These are phyloP conservation scores for Plumapathes pennacea DNA, from an alignment of 92 coral and sea anemone species.

Conservation along the genomic window DNA sequence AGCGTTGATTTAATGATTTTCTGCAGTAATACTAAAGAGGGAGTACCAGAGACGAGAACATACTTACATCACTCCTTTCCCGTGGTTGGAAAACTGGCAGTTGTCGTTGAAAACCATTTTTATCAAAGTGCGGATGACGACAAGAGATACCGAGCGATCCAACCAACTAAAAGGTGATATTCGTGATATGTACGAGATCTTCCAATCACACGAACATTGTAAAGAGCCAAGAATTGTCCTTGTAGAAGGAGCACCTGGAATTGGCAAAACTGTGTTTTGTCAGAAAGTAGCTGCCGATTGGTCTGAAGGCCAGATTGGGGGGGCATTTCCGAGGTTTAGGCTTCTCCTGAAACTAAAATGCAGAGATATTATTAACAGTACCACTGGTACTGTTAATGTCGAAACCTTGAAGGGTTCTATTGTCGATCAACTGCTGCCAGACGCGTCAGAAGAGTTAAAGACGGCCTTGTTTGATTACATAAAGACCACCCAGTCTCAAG, in stretches of 20 bases:
- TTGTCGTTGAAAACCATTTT: constrained; percentile 8
- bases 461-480: constrained; percentile 5
- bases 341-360: constrained; percentile 15
- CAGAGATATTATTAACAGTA: constrained; percentile 26
- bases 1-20: too few species aligned
- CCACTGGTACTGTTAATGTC: constrained; percentile 7
- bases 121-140: constrained; percentile 19
- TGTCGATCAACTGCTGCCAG: constrained; percentile 29
- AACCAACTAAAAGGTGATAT: not conserved
- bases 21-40: too few species aligned
- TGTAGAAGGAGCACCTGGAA: constrained; percentile 37
- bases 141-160: constrained; percentile 8
- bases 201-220: constrained; percentile 16
- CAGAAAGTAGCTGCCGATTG: constrained; percentile 26
- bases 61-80: too few species aligned
- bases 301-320: constrained; percentile 10
- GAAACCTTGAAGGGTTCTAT: too few species aligned
- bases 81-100: constrained; percentile 7
- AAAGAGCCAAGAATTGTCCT: constrained; percentile 23
- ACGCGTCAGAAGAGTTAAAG: constrained; percentile 1
- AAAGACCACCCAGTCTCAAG: constrained; percentile 8
- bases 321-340: constrained; percentile 4
- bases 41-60: too few species aligned
- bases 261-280: constrained; percentile 35
- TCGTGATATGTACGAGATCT: constrained; percentile 25